Conservation (phyloP, 2,797 vertebrate species). For the Lagocephalus sceleratus region DNA sequence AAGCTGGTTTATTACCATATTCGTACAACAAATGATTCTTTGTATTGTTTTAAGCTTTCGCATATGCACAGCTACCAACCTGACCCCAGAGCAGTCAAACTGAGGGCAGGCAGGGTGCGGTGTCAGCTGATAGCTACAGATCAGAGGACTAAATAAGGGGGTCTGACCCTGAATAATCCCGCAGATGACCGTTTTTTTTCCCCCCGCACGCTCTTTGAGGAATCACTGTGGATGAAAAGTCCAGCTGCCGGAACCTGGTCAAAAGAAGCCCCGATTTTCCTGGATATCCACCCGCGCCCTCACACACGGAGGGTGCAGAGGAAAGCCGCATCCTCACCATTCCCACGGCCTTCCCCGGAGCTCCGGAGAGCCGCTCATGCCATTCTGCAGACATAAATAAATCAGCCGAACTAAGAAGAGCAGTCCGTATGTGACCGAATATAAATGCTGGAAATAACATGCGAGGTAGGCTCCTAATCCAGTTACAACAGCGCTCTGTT, state of each 20-base stretch:
- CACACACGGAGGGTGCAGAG: not conserved
- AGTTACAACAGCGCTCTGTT: slow-evolving; percentile 16
- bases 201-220: too few relatives aligned
- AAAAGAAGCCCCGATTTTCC: not conserved
- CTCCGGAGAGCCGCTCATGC: slow-evolving; percentile 1
- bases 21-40: not conserved
- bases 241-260: too few relatives aligned
- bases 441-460: slow-evolving; percentile 30
- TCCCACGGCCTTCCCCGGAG: too few relatives aligned
- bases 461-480: slow-evolving; percentile 43
- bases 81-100: too few relatives aligned
- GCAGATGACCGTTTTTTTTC: slow-evolving; percentile 10
- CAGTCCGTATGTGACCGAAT: slow-evolving; percentile 28
- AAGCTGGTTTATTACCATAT: not conserved
- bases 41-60: not conserved
- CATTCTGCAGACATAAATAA: slow-evolving; percentile 16
- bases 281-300: slow-evolving; percentile 11
- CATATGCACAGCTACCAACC: too few relatives aligned
- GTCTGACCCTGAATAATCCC: slow-evolving; percentile 8
- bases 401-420: slow-evolving; percentile 7
- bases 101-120: too few relatives aligned
- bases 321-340: too few relatives aligned
- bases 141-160: slow-evolving; percentile 5
- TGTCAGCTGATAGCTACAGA: too few relatives aligned
- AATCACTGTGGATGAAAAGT: too few relatives aligned